Evolutionary conservation across 2,888 invertebrate genomes (phyloP).

Genomic region (Caenorhabditis becei): DNA sequence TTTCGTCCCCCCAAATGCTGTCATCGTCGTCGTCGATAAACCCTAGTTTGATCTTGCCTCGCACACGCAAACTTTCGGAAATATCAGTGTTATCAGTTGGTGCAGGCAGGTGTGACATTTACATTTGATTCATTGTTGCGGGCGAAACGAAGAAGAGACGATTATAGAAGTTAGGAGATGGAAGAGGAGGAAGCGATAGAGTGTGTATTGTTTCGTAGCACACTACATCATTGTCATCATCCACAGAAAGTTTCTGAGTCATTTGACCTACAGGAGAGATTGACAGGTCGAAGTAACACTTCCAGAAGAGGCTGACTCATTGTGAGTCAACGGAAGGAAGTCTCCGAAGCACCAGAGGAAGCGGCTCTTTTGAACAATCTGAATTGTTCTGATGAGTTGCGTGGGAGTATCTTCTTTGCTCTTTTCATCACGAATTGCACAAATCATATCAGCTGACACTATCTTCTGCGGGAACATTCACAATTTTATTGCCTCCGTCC

Average conservation of each 20-base stretch:
- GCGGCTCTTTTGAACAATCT: too few species aligned
- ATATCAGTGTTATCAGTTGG: slow-evolving; percentile 23
- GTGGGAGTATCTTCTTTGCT: background rate
- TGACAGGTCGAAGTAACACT: background rate
- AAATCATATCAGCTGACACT: slow-evolving; percentile 2
- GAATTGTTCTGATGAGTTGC: background rate
- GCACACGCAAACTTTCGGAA: background rate
- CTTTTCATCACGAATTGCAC: background rate
- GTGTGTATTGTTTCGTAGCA: background rate
- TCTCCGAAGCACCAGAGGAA: background rate
- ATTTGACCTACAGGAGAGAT: background rate
- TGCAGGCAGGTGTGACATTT: slow-evolving; percentile 35
- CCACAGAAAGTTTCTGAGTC: background rate
- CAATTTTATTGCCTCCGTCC: background rate
- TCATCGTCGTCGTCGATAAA: slow-evolving; percentile 27
- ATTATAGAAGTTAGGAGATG: slow-evolving; percentile 5
- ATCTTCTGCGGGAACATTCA: background rate
- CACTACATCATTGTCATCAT: background rate
- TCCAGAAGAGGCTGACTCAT: background rate
- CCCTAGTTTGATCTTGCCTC: slow-evolving; percentile 26
- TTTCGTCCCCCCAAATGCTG: background rate
- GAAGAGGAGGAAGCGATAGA: background rate
- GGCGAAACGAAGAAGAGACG: slow-evolving; percentile 1
- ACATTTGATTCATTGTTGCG: slow-evolving; percentile 41
- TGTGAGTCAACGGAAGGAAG: background rate